Evolutionary conservation across 2,888 invertebrate genomes (phyloP).

Genomic region (Drosophila formosana): DNA sequence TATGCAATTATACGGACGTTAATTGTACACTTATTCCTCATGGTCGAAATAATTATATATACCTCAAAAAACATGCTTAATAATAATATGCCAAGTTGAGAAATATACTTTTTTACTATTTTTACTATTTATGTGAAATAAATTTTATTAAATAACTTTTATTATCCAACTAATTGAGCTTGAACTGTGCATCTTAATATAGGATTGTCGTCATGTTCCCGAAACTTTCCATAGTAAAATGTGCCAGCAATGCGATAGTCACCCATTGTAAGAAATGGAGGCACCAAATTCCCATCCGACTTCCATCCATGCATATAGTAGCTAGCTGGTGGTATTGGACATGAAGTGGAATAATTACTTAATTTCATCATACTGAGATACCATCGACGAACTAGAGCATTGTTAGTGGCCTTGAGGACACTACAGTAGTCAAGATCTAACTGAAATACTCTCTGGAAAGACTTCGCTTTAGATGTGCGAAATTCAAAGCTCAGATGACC

Average conservation of each 20-base stretch:
- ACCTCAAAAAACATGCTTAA: no score
- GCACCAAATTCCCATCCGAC: neutral
- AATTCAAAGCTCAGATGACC: slow-evolving; percentile 7
- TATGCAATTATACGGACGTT: neutral
- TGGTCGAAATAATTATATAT: neutral
- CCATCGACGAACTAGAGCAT: slow-evolving; percentile 8
- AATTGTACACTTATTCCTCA: neutral
- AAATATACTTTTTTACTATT: no score
- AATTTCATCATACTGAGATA: neutral
- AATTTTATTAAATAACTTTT: no score
- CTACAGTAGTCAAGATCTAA: slow-evolving; percentile 17
- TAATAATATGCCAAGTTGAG: no score
- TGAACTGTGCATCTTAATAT: neutral
- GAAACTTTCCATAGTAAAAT: neutral
- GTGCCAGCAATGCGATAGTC: neutral
- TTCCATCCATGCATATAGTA: slow-evolving; percentile 15
- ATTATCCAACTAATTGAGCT: no score
- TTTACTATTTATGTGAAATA: neutral
- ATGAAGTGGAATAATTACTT: slow-evolving; percentile 4
- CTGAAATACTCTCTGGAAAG: slow-evolving; percentile 3
- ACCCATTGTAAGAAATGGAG: neutral
- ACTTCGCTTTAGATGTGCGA: neutral
- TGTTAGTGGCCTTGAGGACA: neutral
- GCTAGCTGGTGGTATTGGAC: slow-evolving; percentile 5
- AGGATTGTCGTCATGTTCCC: neutral